A percentile compares a stretch with the other conserved stretches of the same genome.
phyloP scores from a whole-genome alignment of 1,140 invertebrate species.

The Thaumetopoea pityocampa region DNA sequence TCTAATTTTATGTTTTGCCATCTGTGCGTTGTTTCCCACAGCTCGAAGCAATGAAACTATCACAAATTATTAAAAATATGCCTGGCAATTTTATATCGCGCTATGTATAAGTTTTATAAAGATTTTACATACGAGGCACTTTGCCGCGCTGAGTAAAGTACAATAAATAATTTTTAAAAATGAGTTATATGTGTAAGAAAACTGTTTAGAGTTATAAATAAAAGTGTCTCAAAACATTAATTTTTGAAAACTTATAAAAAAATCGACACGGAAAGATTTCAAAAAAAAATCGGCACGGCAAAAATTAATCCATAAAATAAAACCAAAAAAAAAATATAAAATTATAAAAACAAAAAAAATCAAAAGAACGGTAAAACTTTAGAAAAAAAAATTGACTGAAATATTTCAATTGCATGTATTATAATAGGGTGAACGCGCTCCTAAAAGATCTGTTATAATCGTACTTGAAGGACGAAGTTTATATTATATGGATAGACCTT shows the following conservation, averaged over 20 bases:
- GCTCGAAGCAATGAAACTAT: constrained; percentile 27
- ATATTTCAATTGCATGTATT: too few species aligned
- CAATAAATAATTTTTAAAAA: constrained; percentile 65
- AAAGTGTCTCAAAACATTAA: constrained; percentile 56
- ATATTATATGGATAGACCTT: too few species aligned
- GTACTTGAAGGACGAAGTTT: too few species aligned
- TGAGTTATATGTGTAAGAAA: constrained; percentile 59
- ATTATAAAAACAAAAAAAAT: constrained; percentile 33
- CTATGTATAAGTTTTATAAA: constrained; percentile 62
- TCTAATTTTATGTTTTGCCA: constrained; percentile 12
- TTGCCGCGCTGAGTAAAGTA: constrained; percentile 54
- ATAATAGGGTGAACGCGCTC: too few species aligned
- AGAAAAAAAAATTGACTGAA: constrained; percentile 4
- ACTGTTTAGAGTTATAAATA: constrained; percentile 45
- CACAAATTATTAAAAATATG: constrained; percentile 37
- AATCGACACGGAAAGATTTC: constrained; percentile 43
- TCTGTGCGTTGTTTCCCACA: constrained; percentile 11
- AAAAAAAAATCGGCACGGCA: constrained; percentile 27
- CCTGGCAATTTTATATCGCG: constrained; percentile 49
- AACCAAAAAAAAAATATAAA: constrained; percentile 33
- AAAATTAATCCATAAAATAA: constrained; percentile 37
- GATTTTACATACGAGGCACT: constrained; percentile 60
- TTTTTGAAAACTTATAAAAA: constrained; percentile 52
- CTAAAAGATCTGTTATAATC: too few species aligned
- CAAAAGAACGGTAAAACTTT: constrained; percentile 6